phyloP scores from a whole-genome alignment of 2,113 vertebrate genomes.

The Pteruthius melanotis region DNA sequence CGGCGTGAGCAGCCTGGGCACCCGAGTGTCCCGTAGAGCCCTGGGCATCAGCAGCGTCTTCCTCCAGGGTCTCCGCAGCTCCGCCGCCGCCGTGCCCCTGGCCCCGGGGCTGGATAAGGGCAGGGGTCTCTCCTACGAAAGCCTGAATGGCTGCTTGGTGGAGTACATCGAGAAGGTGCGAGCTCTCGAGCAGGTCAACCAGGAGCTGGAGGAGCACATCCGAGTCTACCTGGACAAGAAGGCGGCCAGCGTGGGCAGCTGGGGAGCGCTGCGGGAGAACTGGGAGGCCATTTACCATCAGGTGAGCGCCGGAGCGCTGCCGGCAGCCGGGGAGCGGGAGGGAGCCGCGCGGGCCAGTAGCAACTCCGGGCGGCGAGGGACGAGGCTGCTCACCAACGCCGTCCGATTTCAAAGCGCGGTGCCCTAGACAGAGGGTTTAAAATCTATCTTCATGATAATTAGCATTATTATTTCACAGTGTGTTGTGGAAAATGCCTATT shows the following conservation, averaged over 20 bases:
- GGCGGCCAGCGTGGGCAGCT: constrained; percentile 74
- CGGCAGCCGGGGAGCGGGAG: neutral
- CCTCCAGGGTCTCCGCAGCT: constrained; percentile 87
- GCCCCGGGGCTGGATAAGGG: constrained; percentile 69
- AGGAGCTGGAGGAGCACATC: constrained; percentile 89
- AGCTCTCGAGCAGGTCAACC: constrained; percentile 86
- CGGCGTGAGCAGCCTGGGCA: constrained; percentile 74
- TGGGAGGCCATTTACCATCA: constrained; percentile 88
- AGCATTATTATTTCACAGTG: neutral
- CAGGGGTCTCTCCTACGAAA: constrained; percentile 57
- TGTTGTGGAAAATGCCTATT: neutral
- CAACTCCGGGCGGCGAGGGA: neutral
- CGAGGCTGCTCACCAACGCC: neutral
- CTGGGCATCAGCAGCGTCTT: constrained; percentile 94
- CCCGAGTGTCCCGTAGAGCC: constrained; percentile 86
- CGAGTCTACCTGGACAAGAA: constrained; percentile 84
- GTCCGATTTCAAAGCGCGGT: neutral
- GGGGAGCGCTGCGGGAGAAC: constrained; percentile 76
- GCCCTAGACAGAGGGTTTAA: neutral
- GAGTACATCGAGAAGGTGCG: constrained; percentile 91
- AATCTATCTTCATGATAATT: neutral
- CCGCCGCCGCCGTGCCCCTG: constrained; percentile 65
- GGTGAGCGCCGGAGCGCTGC: constrained; percentile 64
- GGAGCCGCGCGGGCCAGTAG: neutral
- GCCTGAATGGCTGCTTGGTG: constrained; percentile 83